A percentile compares a stretch with the other conserved stretches of the same genome.
Conservation (phyloP, 1,140 invertebrate genomes). For the Drosophila insularis region DNA sequence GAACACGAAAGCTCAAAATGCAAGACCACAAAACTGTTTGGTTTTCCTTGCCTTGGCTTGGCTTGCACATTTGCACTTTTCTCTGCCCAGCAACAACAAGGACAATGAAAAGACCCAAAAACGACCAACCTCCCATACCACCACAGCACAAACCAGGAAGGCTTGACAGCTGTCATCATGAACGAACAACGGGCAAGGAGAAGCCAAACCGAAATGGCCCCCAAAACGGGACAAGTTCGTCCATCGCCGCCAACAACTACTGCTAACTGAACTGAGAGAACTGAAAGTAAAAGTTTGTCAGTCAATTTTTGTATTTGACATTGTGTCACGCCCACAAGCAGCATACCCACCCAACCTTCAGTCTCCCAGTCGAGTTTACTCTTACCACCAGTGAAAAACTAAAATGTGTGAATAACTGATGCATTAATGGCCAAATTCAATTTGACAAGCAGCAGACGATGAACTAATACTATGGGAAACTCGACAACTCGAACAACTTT, state of each 20-base stretch:
- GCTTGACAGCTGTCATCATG: conserved; percentile 51
- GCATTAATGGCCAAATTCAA: conserved; percentile 48
- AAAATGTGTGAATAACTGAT: conserved; percentile 45
- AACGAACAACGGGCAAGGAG: conserved; percentile 8
- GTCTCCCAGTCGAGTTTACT: too few species aligned
- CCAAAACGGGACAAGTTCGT: conserved; percentile 47
- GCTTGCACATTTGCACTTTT: conserved; percentile 53
- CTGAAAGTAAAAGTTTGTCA: conserved; percentile 72
- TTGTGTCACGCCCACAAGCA: conserved; percentile 45
- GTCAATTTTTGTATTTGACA: conserved; percentile 65
- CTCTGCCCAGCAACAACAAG: conserved; percentile 29
- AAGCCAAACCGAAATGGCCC: conserved; percentile 18
- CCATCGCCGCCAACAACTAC: background rate
- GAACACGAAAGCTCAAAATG: conserved; percentile 44
- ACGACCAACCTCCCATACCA: background rate
- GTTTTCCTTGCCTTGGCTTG: conserved; percentile 48
- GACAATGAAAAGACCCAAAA: background rate
- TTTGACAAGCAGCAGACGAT: conserved; percentile 25
- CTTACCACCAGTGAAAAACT: conserved; percentile 9
- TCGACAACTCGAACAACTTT: conserved; percentile 4
- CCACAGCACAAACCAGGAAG: background rate
- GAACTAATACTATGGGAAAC: conserved; percentile 15
- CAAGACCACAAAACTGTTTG: conserved; percentile 77
- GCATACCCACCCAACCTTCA: background rate
- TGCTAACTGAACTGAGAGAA: conserved; percentile 18